phyloP scores from a whole-genome alignment of 2,797 vertebrate genomes.

The Callimico goeldii region DNA sequence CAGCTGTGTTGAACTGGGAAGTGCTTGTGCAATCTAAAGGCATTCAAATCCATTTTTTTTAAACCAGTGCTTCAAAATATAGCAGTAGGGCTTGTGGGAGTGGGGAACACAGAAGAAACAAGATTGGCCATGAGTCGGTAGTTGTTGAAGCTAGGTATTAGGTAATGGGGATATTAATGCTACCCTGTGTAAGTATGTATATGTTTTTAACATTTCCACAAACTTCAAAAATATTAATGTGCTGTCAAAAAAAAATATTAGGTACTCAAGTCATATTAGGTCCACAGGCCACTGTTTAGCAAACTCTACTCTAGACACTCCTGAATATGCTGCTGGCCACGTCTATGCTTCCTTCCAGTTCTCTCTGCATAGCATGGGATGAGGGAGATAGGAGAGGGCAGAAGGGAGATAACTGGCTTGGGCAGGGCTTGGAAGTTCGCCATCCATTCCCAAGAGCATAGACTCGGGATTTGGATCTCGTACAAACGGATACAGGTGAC shows the following conservation, averaged over 20 bases:
- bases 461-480: neutral
- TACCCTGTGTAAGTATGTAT: neutral
- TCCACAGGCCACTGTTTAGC: neutral
- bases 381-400: neutral
- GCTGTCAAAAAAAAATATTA: neutral
- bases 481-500: neutral
- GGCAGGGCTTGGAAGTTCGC: too few species aligned
- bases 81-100: neutral
- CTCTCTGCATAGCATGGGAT: neutral
- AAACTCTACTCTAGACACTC: neutral
- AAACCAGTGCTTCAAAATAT: neutral
- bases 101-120: neutral
- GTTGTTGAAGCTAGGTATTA: neutral
- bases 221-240: neutral
- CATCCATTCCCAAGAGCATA: neutral
- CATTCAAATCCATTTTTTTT: neutral
- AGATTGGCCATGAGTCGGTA: neutral
- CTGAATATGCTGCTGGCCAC: neutral
- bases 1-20: neutral
- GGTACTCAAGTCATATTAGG: neutral
- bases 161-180: neutral
- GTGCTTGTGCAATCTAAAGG: neutral
- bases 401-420: fast-evolving
- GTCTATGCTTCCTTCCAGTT: neutral
- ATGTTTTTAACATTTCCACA: neutral